Base-by-base conservation (phyloP, 1,140 invertebrate genomes). In the Brachionus koreanus region DNA sequence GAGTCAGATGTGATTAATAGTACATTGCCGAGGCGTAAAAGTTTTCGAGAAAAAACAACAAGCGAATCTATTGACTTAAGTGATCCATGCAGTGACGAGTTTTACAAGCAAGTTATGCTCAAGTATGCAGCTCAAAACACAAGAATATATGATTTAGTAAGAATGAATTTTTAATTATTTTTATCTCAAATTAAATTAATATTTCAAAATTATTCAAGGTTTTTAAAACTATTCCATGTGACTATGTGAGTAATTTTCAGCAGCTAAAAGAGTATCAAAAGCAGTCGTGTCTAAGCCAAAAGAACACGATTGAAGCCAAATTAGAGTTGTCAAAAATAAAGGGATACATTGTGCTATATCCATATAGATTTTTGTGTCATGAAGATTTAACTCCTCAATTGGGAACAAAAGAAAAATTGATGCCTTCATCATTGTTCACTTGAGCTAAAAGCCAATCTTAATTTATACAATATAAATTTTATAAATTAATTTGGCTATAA, bases 61-160 rank as follows among this genome's bases (percentile, higher is more conserved):
- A 77, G 49, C 69, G 67, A 69, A 25, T 79, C 16, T 75, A 69
- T 67, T 19, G 85, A 86, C 90, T 88, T 83, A 91, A 93, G 83
- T 86, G 91, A 33, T 95, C 97, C 88, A 97, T 94, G 93, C 91
- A 61, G 95, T 95, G 5, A 90, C 89, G 42, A 87, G 88, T 63
- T 97, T 97, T 86, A 96, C 95, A 0, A 91, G n/a, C 5, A 82
- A 65, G 61, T 82, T 3, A 25, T 65, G 39, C 19, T 65, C 10
- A 65, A 65, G n/a, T 69, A 49, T 67, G 57, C 57, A 16, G 57
- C 79, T 37, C 57, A 65, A 19, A 65, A 65, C 43, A 42, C 57
- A 0, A 65, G 57, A n/a, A 65, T 43, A 33, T 82, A 65, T 67
- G 57, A 65, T 43, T 37, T 49, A 37, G 39, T 69, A 69, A 37